Evolutionary conservation across 2,888 invertebrate species (phyloP), one percentile per base, ranked within the genome.

Genomic region (Lepidonotus clava): DNA sequence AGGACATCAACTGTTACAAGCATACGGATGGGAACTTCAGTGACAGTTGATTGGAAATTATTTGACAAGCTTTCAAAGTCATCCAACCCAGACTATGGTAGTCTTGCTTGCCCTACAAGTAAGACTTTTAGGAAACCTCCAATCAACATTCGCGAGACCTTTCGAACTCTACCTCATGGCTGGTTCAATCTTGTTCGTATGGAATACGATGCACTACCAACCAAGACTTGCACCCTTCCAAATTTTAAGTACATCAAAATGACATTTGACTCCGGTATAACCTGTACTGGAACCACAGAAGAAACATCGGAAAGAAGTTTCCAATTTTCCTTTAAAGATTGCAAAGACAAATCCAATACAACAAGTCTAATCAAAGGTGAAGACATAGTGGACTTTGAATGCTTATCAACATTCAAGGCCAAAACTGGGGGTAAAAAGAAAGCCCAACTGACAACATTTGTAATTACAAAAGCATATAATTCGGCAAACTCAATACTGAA

Each of bases 141-240:
- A 1, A 80, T 80, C 14, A 80, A 80, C 46, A 40, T 80, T 5
- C 1, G 18, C 1, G 80, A 80, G 21, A 80, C 80, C 18, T 80
- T 80, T 46, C 41, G 80, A 21, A 80, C 80, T 21, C 11, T 80
- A 24, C 80, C 80, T 4, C 51, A 80, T 32, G 80, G 80, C 1
- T 80, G 80, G 80, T 80, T 80, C 28, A 80, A 80, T 46, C 46
- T 80, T 18, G 46, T 80, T 0, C 1, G 46, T 1, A 80, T 32
- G 1, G 6, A 80, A 34, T 46, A 41, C n/a, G 14, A n/a, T n/a
- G 36, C 38, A n/a, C 14, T 0, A 11, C 21, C 11, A 36, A 11
- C 8, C 14, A 38, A 21, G 36, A 18, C 2, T n/a, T 36, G 36
- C 4, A 18, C 18, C 21, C 38, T 71, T 11, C 71, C 38, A 14